Percentiles rank a stretch among this genome's conserved stretches.
Conservation (phyloP, 2,113 vertebrate genomes). For the Cephalopterus ornatus region DNA sequence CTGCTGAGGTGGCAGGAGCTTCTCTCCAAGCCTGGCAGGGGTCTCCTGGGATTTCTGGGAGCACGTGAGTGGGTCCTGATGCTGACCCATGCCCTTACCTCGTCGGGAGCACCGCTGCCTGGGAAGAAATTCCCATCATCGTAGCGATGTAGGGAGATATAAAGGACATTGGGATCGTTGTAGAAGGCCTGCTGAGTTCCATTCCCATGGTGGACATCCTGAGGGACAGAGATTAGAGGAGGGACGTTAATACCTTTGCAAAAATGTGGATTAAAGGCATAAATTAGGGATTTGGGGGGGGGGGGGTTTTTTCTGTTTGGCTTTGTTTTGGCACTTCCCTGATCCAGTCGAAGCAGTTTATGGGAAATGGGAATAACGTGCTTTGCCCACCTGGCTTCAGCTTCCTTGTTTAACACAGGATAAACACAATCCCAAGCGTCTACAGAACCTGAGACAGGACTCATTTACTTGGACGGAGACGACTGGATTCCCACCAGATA, state of each 20-base stretch:
- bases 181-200: constrained; percentile 94
- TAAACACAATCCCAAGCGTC: not conserved
- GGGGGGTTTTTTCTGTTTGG: not conserved
- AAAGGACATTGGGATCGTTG: constrained; percentile 88
- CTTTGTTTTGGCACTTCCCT: not conserved
- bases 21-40: not conserved
- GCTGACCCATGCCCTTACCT: constrained; percentile 70
- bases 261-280: not conserved
- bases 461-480: not conserved
- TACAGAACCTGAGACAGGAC: not conserved
- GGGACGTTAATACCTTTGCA: not conserved
- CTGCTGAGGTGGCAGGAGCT: not conserved
- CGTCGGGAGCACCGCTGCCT: constrained; percentile 93
- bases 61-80: not conserved
- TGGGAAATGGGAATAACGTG: not conserved
- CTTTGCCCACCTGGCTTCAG: not conserved
- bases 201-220: constrained; percentile 85
- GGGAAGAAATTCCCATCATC: constrained; percentile 99
- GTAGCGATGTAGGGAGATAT: constrained; percentile 94
- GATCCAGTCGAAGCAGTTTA: not conserved
- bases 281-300: not conserved
- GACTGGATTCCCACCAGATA: not conserved
- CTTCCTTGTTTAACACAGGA: not conserved
- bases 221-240: not conserved
- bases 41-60: not conserved